Conservation (phyloP, 2,113 vertebrate species). For the Lipophrys pholis region DNA sequence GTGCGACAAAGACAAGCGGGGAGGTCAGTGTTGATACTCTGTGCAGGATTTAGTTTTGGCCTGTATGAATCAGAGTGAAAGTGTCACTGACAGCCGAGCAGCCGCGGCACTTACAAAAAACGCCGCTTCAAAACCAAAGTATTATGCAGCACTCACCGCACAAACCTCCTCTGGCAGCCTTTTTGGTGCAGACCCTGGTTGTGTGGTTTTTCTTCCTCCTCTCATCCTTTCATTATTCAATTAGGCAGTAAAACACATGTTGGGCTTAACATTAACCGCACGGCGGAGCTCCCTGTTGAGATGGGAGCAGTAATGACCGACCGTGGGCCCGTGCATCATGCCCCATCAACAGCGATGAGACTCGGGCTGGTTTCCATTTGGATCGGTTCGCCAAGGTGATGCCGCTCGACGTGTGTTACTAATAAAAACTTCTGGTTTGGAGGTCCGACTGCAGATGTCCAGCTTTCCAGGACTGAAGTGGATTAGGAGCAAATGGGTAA, state of each 20-base stretch:
- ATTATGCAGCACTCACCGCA: conserved; percentile 40
- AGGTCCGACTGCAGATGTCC: conserved; percentile 7
- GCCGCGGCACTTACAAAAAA: conserved; percentile 34
- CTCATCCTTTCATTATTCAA: conserved; percentile 79
- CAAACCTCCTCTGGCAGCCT: conserved; percentile 52
- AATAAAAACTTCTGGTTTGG: conserved; percentile 48
- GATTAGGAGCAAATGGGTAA: conserved; percentile 24
- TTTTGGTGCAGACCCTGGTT: conserved; percentile 32
- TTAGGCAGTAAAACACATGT: conserved; percentile 76
- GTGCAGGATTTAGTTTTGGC: conserved; percentile 25
- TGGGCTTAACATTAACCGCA: conserved; percentile 62
- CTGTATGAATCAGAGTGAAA: conserved; percentile 39
- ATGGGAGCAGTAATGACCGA: conserved; percentile 51
- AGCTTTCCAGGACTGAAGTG: conserved; percentile 28
- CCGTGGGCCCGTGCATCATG: conserved; percentile 41
- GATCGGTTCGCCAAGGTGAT: conserved; percentile 23
- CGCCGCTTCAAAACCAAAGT: conserved; percentile 54
- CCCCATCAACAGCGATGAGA: conserved; percentile 49
- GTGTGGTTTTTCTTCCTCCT: conserved; percentile 67
- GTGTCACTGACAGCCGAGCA: conserved; percentile 48
- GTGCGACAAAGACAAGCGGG: conserved; percentile 22
- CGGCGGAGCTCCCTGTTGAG: conserved; percentile 48
- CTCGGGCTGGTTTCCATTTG: conserved; percentile 61
- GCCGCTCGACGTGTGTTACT: conserved; percentile 34
- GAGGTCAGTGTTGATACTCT: neutral